A percentile compares a stretch with the other conserved stretches of the same genome.
Evolutionary conservation across 2,113 vertebrate species (phyloP).

Genomic region (Buteo buteo): DNA sequence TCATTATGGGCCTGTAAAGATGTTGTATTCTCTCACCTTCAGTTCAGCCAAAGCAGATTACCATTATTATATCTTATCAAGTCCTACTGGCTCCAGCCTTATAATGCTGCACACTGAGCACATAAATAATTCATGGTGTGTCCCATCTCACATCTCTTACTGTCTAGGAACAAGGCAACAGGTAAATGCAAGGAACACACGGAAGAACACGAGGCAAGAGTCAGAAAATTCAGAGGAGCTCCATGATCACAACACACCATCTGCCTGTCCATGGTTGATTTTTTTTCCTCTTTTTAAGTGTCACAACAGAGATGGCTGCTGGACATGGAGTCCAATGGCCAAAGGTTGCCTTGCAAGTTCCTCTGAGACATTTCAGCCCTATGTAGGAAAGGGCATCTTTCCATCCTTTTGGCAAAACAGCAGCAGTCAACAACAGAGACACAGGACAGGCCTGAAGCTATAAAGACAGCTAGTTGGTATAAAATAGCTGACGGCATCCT

Average conservation of each 20-base stretch:
- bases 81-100: background rate
- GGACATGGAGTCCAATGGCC: background rate
- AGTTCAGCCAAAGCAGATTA: background rate
- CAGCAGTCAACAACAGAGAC: background rate
- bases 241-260: background rate
- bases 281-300: background rate
- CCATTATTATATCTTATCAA: background rate
- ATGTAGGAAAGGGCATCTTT: background rate
- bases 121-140: background rate
- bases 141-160: background rate
- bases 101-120: background rate
- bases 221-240: background rate
- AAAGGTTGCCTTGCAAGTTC: background rate
- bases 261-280: background rate
- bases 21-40: background rate
- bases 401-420: background rate
- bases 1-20: background rate
- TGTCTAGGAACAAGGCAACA: background rate
- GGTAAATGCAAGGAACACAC: background rate
- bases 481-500: background rate
- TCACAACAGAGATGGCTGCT: background rate
- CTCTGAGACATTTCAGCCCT: background rate
- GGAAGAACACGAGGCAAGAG: background rate
- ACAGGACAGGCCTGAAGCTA: background rate
- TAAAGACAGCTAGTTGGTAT: background rate